Evolutionary conservation across 2,113 vertebrate genomes (phyloP).

Genomic region (Hucho hucho): DNA sequence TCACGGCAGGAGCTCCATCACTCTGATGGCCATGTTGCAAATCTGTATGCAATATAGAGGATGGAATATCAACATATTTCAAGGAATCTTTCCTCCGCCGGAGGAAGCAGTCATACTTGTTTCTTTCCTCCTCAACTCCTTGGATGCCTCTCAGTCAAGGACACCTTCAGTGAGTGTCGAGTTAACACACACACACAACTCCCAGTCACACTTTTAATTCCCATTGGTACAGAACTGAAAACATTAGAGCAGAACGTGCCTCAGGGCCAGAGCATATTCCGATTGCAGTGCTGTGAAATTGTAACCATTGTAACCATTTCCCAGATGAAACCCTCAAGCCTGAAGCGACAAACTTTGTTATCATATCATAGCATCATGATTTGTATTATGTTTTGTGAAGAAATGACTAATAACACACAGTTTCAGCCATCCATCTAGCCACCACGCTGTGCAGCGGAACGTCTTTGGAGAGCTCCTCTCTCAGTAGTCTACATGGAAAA

Average conservation of each 20-base stretch:
- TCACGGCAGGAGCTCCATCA: slow-evolving; percentile 34
- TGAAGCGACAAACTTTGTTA: slow-evolving; percentile 43
- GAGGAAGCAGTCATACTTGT: neutral
- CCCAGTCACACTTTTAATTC: neutral
- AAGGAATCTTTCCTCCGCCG: slow-evolving; percentile 2
- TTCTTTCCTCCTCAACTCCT: slow-evolving; percentile 18
- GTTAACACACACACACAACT: slow-evolving; percentile 7
- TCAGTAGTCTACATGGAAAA: slow-evolving; percentile 46
- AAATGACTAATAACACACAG: neutral
- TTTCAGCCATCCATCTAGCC: slow-evolving; percentile 7
- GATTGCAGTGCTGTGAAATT: too few relatives aligned
- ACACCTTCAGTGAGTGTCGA: neutral
- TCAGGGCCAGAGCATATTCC: neutral
- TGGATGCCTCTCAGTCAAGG: slow-evolving; percentile 25
- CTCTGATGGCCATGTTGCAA: slow-evolving; percentile 46
- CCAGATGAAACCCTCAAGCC: too few relatives aligned
- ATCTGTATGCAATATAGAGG: slow-evolving; percentile 31
- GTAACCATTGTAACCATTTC: too few relatives aligned
- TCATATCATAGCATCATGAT: slow-evolving; percentile 50
- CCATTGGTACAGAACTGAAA: too few relatives aligned
- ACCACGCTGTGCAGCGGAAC: slow-evolving; percentile 13
- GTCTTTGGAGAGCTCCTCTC: slow-evolving; percentile 42
- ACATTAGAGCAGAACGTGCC: neutral
- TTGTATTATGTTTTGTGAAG: slow-evolving; percentile 52
- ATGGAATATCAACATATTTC: slow-evolving; percentile 38